A percentile compares a stretch with the other conserved stretches of the same genome.
These are phyloP conservation scores for Eptatretus atami DNA, from an alignment of 2,797 vertebrate species.

Conservation along the genomic window DNA sequence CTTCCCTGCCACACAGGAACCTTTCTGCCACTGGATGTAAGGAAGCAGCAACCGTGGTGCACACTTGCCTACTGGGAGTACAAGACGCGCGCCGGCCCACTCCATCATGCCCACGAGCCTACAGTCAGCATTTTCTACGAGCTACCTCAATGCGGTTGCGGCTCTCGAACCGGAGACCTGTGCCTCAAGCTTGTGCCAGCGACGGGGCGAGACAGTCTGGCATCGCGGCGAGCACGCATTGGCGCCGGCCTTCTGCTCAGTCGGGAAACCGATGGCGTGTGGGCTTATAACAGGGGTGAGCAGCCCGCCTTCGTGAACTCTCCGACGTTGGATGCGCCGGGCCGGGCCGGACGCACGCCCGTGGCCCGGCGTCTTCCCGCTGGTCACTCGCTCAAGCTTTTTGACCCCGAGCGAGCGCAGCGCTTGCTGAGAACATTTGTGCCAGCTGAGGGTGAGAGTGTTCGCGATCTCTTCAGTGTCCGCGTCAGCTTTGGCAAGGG, in stretches of 20 bases:
- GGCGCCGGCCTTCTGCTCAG: conserved; percentile 16
- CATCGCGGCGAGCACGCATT: conserved; percentile 12
- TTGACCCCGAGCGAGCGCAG: conserved; percentile 9
- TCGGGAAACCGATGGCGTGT: conserved; percentile 9
- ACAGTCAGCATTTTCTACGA: conserved; percentile 14
- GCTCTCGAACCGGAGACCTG: conserved; percentile 13
- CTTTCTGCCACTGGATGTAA: conserved; percentile 5
- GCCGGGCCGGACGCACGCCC: conserved; percentile 8
- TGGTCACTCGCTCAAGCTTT: conserved; percentile 14
- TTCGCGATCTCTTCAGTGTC: conserved; percentile 13
- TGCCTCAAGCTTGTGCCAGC: conserved; percentile 12
- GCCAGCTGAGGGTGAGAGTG: conserved; percentile 10
- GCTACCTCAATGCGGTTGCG: conserved; percentile 10
- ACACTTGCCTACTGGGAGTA: conserved; percentile 20
- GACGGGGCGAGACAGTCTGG: conserved; percentile 8
- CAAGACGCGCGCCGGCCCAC: conserved; percentile 13
- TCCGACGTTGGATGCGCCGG: conserved; percentile 9
- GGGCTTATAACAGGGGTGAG: conserved; percentile 15
- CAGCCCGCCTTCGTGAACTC: conserved; percentile 16
- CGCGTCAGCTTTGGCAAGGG: conserved; percentile 19
- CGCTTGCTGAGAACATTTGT: neutral
- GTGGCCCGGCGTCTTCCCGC: conserved; percentile 13
- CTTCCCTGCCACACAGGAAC: conserved; percentile 10
- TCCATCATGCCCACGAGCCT: conserved; percentile 11
- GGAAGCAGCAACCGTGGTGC: conserved; percentile 15